These are phyloP conservation scores for Proterorhinus semilunaris DNA, from an alignment of 2,113 vertebrate genomes.

Conservation along the genomic window DNA sequence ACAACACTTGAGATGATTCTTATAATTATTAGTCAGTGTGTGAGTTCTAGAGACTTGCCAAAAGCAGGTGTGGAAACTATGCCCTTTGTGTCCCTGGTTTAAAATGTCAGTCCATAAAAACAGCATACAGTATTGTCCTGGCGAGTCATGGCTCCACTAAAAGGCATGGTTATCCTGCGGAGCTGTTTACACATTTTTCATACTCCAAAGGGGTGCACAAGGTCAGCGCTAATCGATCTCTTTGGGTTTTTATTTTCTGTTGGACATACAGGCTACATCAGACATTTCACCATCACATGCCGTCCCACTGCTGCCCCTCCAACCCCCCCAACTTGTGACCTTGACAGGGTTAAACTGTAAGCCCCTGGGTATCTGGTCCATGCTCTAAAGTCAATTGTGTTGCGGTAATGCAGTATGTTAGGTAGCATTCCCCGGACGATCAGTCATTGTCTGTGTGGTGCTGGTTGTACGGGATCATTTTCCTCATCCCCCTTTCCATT, in stretches of 20 bases:
- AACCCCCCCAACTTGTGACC: conserved; percentile 52
- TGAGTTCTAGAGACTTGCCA: too few species aligned
- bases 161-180: conserved; percentile 5
- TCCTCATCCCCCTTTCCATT: conserved; percentile 60
- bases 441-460: conserved; percentile 68
- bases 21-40: too few species aligned
- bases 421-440: conserved; percentile 59
- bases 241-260: conserved; percentile 28
- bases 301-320: background rate
- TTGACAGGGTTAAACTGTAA: conserved; percentile 53
- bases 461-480: conserved; percentile 57
- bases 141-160: conserved; percentile 13
- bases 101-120: background rate
- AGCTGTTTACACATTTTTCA: background rate
- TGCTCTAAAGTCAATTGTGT: conserved; percentile 71
- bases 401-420: conserved; percentile 67
- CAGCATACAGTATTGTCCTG: background rate
- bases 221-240: conserved; percentile 49
- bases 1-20: too few species aligned
- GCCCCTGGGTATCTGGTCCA: conserved; percentile 53
- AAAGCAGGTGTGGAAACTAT: too few species aligned
- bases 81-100: too few species aligned
- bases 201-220: conserved; percentile 19
- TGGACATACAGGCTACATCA: background rate
- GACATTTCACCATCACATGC: conserved; percentile 3